Evolutionary conservation across 2,888 invertebrate genomes (phyloP).

Genomic region (Dusona sp.): DNA sequence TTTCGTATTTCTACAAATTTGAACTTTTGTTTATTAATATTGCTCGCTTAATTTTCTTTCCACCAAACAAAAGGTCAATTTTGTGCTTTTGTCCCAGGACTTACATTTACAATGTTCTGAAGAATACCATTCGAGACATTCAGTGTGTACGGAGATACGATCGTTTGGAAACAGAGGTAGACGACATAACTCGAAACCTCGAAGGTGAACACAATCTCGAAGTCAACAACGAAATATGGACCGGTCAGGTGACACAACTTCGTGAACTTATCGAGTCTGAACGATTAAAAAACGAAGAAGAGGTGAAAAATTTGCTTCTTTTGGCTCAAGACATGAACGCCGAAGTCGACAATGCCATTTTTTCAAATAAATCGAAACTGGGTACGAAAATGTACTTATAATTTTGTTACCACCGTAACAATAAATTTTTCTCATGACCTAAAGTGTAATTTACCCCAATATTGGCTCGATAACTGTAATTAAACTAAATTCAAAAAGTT

Average conservation of each 20-base stretch:
- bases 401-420: background rate
- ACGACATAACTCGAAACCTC: conserved; percentile 70
- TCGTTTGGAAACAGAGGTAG: conserved; percentile 73
- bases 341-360: conserved; percentile 72
- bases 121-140: conserved; percentile 70
- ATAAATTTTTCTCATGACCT: background rate
- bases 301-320: conserved; percentile 61
- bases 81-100: conserved; percentile 67
- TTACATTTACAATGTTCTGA: conserved; percentile 72
- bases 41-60: background rate
- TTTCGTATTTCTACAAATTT: background rate
- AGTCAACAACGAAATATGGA: conserved; percentile 74
- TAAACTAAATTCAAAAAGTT: too few relatives aligned
- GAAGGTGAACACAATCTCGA: conserved; percentile 74
- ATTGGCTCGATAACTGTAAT: too few relatives aligned
- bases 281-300: conserved; percentile 66
- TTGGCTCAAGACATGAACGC: conserved; percentile 69
- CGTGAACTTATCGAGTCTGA: conserved; percentile 69
- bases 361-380: conserved; percentile 70
- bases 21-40: background rate
- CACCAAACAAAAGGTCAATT: background rate
- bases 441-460: too few relatives aligned
- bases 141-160: conserved; percentile 68
- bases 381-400: conserved; percentile 64
- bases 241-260: conserved; percentile 71